Base-by-base conservation (phyloP, 2,888 invertebrate genomes). In the Brachypterus glaber region DNA sequence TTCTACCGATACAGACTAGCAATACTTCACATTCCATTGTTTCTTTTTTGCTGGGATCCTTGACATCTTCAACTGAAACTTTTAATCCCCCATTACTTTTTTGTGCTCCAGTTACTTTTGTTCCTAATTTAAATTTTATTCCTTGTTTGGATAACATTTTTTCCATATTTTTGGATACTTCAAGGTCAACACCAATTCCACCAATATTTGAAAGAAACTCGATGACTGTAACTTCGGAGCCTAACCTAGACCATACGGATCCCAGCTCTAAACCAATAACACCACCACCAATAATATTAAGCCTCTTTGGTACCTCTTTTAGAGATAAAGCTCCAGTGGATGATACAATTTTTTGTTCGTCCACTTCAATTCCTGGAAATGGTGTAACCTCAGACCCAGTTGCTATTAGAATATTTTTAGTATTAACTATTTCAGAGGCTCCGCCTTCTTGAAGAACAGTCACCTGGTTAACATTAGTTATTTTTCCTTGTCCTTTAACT, bases 191-290 rank as follows among this genome's bases (percentile, higher is more conserved):
- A 35, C 96, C 96, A 47, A 86, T 66, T 41, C 97, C 97, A 54
- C 97, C 97, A 51, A 97, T 86, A 31, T 79, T 69, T 9, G 76
- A 76, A 54, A 96, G 73, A 66, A 90, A 97, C 67, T 98, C 97
- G 27, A 98, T 79, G 30, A 90, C 91, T 1, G 84, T 93, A 12
- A 98, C 97, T 46, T 96, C 79, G 30, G 96, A 69, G 3, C 97
- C 97, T 30, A 98, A 72, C 52, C 97, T 77, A 39, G 80, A 78
- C 85, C 93, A 95, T 0, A 95, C 95, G 0, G 92, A 92, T 12
- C 95, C 93, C 64, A 98, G 69, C 66, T 98, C 97, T 8, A 97
- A 72, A n/a, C 97, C 97, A 63, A 98, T 98, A 8, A 98, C 97
- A 48, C 97, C 97, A 34, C 95, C 97, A 14, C 97, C 97, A 58